Conservation (phyloP, 2,113 vertebrate genomes). For the Epinephelus moara region DNA sequence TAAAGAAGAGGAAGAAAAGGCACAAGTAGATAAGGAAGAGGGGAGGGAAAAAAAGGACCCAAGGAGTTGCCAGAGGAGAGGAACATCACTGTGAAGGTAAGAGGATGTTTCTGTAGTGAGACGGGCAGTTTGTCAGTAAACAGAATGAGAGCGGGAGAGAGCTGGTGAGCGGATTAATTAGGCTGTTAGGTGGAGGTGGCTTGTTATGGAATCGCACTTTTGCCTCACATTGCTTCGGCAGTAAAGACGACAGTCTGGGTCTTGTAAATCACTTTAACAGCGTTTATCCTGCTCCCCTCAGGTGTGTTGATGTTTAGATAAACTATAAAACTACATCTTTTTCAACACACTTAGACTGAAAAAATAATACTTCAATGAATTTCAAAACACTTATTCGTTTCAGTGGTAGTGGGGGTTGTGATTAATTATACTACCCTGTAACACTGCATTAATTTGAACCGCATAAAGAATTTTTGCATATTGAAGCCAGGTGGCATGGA, state of each 20-base stretch:
- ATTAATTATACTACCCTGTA: neutral
- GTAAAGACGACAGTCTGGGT: slow-evolving; percentile 21
- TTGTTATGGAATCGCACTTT: slow-evolving; percentile 63
- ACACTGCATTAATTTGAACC: slow-evolving; percentile 1
- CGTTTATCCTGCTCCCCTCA: neutral
- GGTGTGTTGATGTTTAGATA: neutral
- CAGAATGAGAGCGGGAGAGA: slow-evolving; percentile 9
- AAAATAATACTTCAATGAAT: neutral
- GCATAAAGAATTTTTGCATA: neutral
- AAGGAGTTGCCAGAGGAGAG: slow-evolving; percentile 50
- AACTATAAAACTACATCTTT: neutral
- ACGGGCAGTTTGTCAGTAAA: slow-evolving; percentile 45
- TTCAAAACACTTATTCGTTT: neutral
- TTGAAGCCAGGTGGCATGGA: neutral
- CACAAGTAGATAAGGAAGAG: slow-evolving; percentile 64
- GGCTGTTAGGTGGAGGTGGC: slow-evolving; percentile 63
- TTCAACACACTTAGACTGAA: neutral
- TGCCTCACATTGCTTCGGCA: slow-evolving; percentile 15
- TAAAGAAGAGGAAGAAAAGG: slow-evolving; percentile 72
- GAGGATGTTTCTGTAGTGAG: slow-evolving; percentile 33
- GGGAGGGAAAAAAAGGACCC: slow-evolving; percentile 31
- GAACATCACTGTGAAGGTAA: slow-evolving; percentile 77
- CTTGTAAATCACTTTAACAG: slow-evolving; percentile 26
- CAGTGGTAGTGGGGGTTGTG: neutral
- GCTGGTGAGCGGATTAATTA: slow-evolving; percentile 62